phyloP scores from a whole-genome alignment of 2,888 invertebrate species.

The Bombylius major region DNA sequence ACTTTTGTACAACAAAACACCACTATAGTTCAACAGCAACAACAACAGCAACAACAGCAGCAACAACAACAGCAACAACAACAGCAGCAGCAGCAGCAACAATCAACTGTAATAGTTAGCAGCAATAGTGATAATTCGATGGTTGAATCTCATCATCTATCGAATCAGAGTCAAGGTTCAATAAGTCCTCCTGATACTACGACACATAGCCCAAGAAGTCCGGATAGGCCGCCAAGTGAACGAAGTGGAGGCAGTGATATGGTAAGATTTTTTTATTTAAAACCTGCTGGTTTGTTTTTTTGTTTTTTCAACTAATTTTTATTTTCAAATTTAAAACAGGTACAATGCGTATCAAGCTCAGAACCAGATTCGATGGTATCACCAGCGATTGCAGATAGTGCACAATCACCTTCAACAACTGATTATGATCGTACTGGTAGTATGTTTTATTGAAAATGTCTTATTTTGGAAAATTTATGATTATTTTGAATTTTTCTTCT shows the following conservation, averaged over 20 bases:
- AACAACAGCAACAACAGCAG: constrained; percentile 46
- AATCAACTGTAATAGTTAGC: background rate
- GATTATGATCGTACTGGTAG: constrained; percentile 30
- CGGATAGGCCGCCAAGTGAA: constrained; percentile 36
- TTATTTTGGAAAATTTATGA: background rate
- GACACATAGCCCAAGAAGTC: constrained; percentile 65
- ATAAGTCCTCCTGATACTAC: constrained; percentile 74
- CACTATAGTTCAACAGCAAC: constrained; percentile 71
- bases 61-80: constrained; percentile 19
- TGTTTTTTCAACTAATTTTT: background rate
- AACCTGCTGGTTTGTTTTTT: constrained; percentile 1
- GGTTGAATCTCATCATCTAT: background rate
- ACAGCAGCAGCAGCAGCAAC: constrained; percentile 14
- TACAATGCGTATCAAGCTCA: constrained; percentile 78
- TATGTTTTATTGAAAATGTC: constrained; percentile 15
- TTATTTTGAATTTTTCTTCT: background rate
- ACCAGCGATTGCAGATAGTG: constrained; percentile 31
- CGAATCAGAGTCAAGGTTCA: constrained; percentile 41
- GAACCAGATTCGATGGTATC: constrained; percentile 58
- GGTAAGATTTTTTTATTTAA: constrained; percentile 20
- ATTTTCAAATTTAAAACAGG: constrained; percentile 43
- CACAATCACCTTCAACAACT: constrained; percentile 34
- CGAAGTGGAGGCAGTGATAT: constrained; percentile 36
- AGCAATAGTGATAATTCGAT: background rate
- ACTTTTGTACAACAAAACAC: constrained; percentile 78